Evolutionary conservation across 1,140 invertebrate genomes (phyloP).

Genomic region (Drosophila albomicans): DNA sequence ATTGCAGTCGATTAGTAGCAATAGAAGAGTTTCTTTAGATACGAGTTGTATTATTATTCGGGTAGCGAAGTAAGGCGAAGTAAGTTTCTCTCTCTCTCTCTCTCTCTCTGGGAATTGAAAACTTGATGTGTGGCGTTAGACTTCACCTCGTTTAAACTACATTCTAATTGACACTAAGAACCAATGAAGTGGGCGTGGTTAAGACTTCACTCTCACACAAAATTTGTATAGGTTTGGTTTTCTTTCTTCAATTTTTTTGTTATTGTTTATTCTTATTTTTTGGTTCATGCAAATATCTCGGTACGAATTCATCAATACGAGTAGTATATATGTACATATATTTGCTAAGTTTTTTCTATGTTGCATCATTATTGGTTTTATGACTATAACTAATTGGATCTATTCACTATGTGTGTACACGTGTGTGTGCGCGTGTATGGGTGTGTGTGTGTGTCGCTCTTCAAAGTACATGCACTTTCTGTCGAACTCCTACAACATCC

Average conservation of each 20-base stretch:
- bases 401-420: conserved; percentile 32
- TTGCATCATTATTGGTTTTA: conserved; percentile 25
- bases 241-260: not conserved
- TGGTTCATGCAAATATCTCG: conserved; percentile 24
- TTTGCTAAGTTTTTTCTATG: conserved; percentile 31
- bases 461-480: too few species aligned
- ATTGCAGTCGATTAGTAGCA: too few species aligned
- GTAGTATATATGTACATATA: conserved; percentile 24
- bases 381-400: conserved; percentile 33
- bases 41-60: too few species aligned
- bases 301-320: conserved; percentile 1
- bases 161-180: conserved; percentile 53
- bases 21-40: too few species aligned
- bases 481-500: not conserved
- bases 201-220: conserved; percentile 22
- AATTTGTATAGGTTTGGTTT: conserved; percentile 1
- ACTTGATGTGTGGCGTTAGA: not conserved
- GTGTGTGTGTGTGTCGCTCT: not conserved
- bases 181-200: conserved; percentile 36
- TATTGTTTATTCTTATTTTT: not conserved
- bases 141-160: conserved; percentile 26
- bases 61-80: not conserved
- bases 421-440: conserved; percentile 13
- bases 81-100: not conserved
- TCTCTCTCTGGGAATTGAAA: not conserved